Evolutionary conservation across 2,113 vertebrate species (phyloP).

Genomic region (Heterocephalus glaber): DNA sequence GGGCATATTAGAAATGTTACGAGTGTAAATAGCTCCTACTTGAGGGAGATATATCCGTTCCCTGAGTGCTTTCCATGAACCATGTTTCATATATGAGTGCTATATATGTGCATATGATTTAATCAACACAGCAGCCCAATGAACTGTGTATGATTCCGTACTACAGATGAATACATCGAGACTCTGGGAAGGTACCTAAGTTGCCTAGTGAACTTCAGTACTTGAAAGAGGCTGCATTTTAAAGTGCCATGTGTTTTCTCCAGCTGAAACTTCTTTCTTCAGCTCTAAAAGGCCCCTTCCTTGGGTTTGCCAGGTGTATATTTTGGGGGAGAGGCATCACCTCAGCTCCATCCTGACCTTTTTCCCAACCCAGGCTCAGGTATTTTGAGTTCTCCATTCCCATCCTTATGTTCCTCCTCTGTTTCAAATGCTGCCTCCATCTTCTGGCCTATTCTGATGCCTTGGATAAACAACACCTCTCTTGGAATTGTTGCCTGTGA

Average conservation of each 20-base stretch:
- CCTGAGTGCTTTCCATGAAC: neutral
- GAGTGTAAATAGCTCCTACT: neutral
- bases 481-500: neutral
- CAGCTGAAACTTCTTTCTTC: neutral
- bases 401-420: neutral
- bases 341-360: neutral
- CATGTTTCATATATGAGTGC: fast-evolving
- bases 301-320: neutral
- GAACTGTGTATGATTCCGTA: neutral
- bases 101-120: neutral
- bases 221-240: neutral
- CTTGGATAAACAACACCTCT: too few species aligned
- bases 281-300: neutral
- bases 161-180: neutral
- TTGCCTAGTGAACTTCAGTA: neutral
- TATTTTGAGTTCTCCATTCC: neutral
- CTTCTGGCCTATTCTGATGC: neutral
- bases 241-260: neutral
- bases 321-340: neutral
- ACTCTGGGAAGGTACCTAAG: neutral
- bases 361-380: neutral
- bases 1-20: neutral
- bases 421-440: neutral
- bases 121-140: neutral
- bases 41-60: neutral